phyloP scores from a whole-genome alignment of 2,113 vertebrate species.

The Acanthisitta chloris region DNA sequence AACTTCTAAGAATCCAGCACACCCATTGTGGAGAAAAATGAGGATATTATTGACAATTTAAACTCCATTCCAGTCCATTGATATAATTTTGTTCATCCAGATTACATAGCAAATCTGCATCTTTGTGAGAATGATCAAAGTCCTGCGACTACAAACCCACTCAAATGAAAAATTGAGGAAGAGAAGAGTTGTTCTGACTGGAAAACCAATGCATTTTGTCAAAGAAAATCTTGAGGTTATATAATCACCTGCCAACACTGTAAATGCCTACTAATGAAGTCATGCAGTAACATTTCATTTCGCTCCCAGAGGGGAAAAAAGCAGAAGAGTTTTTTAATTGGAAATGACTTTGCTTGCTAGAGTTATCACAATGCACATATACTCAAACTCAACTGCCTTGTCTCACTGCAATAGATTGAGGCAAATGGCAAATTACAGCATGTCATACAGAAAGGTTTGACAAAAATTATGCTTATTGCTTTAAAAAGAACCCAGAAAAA shows the following conservation, averaged over 20 bases:
- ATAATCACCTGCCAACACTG: slow-evolving; percentile 50
- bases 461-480: neutral
- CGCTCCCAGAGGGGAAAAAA: slow-evolving; percentile 6
- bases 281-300: slow-evolving; percentile 46
- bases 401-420: neutral
- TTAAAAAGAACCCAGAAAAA: neutral
- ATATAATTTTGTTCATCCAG: neutral
- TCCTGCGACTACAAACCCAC: neutral
- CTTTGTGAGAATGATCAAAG: neutral
- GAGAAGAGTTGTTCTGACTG: neutral
- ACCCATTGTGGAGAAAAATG: neutral
- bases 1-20: neutral
- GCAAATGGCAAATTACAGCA: neutral
- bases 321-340: slow-evolving; percentile 11
- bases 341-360: slow-evolving; percentile 10
- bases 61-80: neutral
- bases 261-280: slow-evolving; percentile 51
- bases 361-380: neutral
- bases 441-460: neutral
- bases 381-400: neutral
- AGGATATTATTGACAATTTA: neutral
- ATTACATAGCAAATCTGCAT: neutral
- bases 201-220: neutral
- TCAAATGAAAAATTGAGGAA: slow-evolving; percentile 4
- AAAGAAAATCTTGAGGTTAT: slow-evolving; percentile 19